Conservation (phyloP, 1,140 invertebrate species). For the Aricia agestis region DNA sequence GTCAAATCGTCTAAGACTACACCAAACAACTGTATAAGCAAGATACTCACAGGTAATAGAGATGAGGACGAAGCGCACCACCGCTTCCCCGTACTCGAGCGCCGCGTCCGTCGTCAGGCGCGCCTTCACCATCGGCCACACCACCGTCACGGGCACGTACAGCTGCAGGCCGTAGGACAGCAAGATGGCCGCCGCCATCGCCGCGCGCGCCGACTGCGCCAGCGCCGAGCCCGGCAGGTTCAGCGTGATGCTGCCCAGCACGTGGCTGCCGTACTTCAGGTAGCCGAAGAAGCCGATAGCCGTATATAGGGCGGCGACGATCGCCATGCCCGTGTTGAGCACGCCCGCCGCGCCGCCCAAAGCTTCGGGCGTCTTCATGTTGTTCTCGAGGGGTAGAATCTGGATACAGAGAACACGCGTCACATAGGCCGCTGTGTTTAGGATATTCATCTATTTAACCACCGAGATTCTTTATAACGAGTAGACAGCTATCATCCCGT, state of each 20-base stretch:
- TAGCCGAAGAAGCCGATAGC: constrained; percentile 94
- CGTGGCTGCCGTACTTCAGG: constrained; percentile 88
- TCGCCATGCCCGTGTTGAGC: constrained; percentile 91
- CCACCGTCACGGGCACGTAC: constrained; percentile 93
- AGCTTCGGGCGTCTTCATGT: constrained; percentile 90
- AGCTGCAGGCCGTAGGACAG: constrained; percentile 93
- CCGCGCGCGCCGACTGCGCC: constrained; percentile 86
- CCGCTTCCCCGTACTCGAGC: constrained; percentile 80
- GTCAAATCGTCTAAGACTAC: too few relatives aligned
- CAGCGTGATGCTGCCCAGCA: constrained; percentile 89
- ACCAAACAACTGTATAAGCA: neutral
- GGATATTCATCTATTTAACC: too few relatives aligned
- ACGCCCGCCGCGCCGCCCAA: constrained; percentile 91
- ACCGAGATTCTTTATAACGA: too few relatives aligned
- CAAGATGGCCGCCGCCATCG: constrained; percentile 92
- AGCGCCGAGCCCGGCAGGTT: constrained; percentile 83
- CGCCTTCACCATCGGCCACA: constrained; percentile 85
- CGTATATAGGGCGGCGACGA: constrained; percentile 88
- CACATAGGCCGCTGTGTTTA: neutral
- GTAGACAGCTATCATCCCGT: too few relatives aligned
- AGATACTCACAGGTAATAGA: constrained; percentile 87
- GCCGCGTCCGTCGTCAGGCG: constrained; percentile 78
- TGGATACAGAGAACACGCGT: constrained; percentile 48
- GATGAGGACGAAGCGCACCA: constrained; percentile 83
- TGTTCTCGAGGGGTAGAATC: constrained; percentile 92